These are phyloP conservation scores for Cichlasoma orientale DNA, from an alignment of 2,797 vertebrate genomes.

Conservation along the genomic window DNA sequence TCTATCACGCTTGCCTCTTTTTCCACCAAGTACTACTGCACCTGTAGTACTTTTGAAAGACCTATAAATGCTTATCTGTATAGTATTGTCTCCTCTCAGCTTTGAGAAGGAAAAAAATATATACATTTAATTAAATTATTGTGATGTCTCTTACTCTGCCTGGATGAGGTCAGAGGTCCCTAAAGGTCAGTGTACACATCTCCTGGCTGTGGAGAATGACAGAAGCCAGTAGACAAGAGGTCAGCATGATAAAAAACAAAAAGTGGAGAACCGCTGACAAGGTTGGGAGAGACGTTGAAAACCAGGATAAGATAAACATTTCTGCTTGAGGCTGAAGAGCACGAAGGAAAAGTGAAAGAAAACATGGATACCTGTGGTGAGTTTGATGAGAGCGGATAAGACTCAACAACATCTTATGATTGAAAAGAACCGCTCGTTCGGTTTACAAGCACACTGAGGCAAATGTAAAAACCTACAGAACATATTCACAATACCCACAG, in stretches of 20 bases:
- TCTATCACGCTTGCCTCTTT: background rate
- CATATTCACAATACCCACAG: background rate
- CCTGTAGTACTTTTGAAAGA: background rate
- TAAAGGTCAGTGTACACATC: constrained; percentile 72
- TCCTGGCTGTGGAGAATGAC: constrained; percentile 55
- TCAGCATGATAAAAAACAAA: constrained; percentile 60
- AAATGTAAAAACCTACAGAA: background rate
- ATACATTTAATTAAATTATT: constrained; percentile 37
- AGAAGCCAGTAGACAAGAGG: constrained; percentile 65
- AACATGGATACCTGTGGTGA: constrained; percentile 2
- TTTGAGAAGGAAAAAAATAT: constrained; percentile 29
- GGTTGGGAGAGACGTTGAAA: constrained; percentile 60
- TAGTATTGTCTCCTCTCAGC: background rate
- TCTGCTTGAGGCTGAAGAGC: constrained; percentile 33
- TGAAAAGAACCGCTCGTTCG: background rate
- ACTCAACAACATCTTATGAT: background rate
- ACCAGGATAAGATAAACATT: constrained; percentile 73
- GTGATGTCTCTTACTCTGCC: constrained; percentile 21
- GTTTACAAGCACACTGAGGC: background rate
- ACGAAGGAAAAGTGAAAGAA: background rate
- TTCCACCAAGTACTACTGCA: background rate
- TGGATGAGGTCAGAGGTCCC: constrained; percentile 58
- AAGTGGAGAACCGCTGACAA: constrained; percentile 13
- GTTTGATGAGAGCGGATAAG: background rate
- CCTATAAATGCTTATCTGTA: background rate